Conservation (phyloP, 2,113 vertebrate genomes). For the Antechinus stuartii region DNA sequence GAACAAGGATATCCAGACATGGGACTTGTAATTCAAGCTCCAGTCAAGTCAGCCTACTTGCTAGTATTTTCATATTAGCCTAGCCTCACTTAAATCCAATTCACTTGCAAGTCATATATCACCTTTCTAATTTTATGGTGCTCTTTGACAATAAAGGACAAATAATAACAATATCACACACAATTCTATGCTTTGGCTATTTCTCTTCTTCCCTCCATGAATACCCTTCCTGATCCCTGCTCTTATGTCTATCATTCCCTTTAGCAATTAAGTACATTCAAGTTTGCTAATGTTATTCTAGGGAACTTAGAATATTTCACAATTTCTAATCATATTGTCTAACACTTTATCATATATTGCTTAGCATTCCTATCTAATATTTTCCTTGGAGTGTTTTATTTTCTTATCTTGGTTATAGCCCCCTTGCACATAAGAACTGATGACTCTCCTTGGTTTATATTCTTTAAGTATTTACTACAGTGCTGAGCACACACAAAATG, state of each 20-base stretch:
- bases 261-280: not conserved
- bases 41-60: not conserved
- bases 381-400: not conserved
- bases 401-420: conserved; percentile 9
- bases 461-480: not conserved
- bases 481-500: not conserved
- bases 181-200: not conserved
- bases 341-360: not conserved
- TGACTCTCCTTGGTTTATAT: not conserved
- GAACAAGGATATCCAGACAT: not conserved
- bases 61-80: not conserved
- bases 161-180: not conserved
- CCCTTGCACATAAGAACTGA: not conserved
- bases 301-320: not conserved
- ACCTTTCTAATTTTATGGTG: too few species aligned
- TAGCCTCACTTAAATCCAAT: too few species aligned
- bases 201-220: not conserved
- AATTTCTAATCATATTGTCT: not conserved
- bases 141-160: too few species aligned
- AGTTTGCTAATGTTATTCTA: not conserved
- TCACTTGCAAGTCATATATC: too few species aligned
- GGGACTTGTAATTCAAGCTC: not conserved
- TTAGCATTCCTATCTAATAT: not conserved
- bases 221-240: not conserved
- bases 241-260: not conserved